Conservation (phyloP, 2,888 invertebrate species). For the Esperia sulphurella region DNA sequence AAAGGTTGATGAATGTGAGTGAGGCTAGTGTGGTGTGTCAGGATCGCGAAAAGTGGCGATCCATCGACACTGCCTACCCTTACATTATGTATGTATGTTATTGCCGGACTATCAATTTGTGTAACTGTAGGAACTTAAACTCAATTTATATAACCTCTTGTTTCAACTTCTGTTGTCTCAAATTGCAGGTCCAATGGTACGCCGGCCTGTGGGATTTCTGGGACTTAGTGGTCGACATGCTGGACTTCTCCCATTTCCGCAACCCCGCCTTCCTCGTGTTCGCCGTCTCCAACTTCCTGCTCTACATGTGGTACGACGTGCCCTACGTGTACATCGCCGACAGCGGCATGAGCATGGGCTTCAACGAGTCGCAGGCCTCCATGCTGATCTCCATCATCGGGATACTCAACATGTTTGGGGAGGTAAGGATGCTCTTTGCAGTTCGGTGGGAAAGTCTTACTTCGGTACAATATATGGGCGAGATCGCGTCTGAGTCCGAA, state of each 20-base stretch:
- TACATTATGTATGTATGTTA: too few relatives aligned
- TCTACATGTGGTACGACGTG: conserved; percentile 96
- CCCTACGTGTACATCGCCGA: conserved; percentile 95
- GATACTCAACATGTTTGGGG: conserved; percentile 92
- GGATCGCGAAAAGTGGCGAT: too few relatives aligned
- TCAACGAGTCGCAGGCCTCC: conserved; percentile 85
- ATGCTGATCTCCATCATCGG: conserved; percentile 93
- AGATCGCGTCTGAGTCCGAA: too few relatives aligned
- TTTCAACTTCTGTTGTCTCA: neutral
- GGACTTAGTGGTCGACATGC: conserved; percentile 86
- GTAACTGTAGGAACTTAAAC: too few relatives aligned
- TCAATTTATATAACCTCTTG: too few relatives aligned
- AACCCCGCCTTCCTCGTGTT: conserved; percentile 88
- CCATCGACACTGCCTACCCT: too few relatives aligned
- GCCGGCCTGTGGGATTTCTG: conserved; percentile 88
- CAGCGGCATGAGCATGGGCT: conserved; percentile 85
- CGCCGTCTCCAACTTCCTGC: conserved; percentile 91
- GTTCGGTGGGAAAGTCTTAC: too few relatives aligned
- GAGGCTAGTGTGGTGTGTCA: too few relatives aligned
- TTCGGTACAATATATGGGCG: too few relatives aligned
- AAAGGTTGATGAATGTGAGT: too few relatives aligned
- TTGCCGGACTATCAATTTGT: too few relatives aligned
- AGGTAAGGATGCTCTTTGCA: conserved; percentile 78
- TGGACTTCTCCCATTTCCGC: conserved; percentile 89
- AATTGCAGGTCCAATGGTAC: conserved; percentile 82